Percentiles rank a stretch among this genome's conserved stretches.
These are phyloP conservation scores for Ceyx margarethae DNA, from an alignment of 2,113 vertebrate species.

Conservation along the genomic window DNA sequence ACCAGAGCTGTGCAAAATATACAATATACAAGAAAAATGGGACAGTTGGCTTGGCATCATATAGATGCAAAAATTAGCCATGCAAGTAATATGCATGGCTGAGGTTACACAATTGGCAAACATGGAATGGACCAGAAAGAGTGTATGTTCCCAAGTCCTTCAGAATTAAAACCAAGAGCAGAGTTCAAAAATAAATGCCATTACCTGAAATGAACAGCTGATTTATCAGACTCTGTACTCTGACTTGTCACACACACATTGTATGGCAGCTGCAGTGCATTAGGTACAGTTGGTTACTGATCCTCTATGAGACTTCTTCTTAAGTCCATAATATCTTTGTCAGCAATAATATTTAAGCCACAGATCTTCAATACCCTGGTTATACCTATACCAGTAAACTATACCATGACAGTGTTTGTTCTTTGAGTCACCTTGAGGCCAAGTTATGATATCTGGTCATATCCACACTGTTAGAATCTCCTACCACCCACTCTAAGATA, in stretches of 20 bases:
- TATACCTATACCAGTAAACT: background rate
- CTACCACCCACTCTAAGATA: no score
- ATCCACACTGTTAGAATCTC: background rate
- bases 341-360: background rate
- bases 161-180: background rate
- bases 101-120: background rate
- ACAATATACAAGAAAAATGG: background rate
- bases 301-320: background rate
- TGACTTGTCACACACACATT: background rate
- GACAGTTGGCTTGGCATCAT: constrained; percentile 1
- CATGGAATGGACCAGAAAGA: background rate
- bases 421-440: background rate
- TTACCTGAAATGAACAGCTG: background rate
- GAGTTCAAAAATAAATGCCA: background rate
- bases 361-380: background rate
- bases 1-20: background rate
- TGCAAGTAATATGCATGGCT: background rate
- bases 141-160: background rate
- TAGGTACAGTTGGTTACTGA: background rate
- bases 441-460: background rate
- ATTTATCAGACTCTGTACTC: background rate
- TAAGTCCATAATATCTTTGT: background rate
- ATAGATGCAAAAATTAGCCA: background rate
- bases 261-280: background rate
- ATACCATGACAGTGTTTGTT: background rate